Evolutionary conservation across 92 coral and sea anemone genomes (phyloP), one percentile per base, ranked within the genome.

Genomic region (Phenganax subtilis): DNA sequence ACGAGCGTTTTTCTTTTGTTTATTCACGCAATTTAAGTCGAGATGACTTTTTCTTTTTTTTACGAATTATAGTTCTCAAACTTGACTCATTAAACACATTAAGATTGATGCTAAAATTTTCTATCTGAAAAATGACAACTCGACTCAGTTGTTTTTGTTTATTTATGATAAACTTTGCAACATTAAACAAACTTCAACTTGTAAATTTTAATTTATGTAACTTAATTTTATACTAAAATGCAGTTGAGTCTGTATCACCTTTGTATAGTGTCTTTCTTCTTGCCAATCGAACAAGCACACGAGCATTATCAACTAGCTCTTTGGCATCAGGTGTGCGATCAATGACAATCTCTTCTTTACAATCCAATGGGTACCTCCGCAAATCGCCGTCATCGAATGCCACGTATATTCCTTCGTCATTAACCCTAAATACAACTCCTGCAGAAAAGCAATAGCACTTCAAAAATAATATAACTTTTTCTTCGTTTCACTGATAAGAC

Each of bases 331-430:
- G 60, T 7, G 55, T 10, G 25, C 66, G 51, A 60, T 75, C 80
- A 20, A 75, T 20, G 11, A 44, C 80, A 6, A 75, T 51, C 37
- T 73, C 8, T 11, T 56, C 80, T 10, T 25, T 25, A 17, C 80
- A 75, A 56, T 55, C 66, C 9, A 27, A 65, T 10, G 64, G 16
- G 62, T 75, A 75, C 29, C 4, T 56, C 66, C 30, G 29, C 16
- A 12, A 53, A 75, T 25, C 65, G 1, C 80, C 80, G 16, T 16
- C 29, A 57, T 75, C 80, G 16, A 75, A 75, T 25, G 55, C 44
- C 27, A 75, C 80, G 47, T 75, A 17, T 55, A 75, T 75, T 47
- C 55, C 15, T 54, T 11, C 61, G 54, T 75, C 80, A 55, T 28
- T 16, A 55, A 75, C 55, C 55, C 9, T 56, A 1, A 3, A 16